phyloP scores from a whole-genome alignment of 35 echinoderm and acorn worm species.

The Apostichopus parvimensis region DNA sequence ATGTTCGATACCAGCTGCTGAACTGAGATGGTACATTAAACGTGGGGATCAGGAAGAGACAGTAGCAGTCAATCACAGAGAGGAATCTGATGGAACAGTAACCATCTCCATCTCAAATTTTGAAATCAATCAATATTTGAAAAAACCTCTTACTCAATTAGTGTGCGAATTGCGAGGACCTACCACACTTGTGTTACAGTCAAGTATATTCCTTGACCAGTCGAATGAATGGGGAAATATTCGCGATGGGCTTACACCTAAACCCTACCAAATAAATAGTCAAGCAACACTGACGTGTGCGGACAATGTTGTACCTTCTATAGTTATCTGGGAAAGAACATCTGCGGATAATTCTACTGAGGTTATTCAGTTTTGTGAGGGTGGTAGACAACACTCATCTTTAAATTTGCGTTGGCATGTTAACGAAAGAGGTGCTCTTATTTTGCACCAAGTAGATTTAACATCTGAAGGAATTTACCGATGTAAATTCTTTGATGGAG shows the following conservation, averaged over 20 bases:
- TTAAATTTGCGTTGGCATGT: background rate
- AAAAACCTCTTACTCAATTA: background rate
- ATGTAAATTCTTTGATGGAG: background rate
- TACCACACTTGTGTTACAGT: too few species aligned
- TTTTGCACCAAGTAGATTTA: background rate
- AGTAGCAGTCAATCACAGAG: background rate
- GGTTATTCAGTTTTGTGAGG: background rate
- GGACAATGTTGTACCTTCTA: too few species aligned
- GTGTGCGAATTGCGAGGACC: too few species aligned
- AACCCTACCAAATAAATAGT: too few species aligned
- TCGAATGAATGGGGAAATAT: too few species aligned
- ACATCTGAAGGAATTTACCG: background rate
- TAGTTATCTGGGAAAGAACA: too few species aligned
- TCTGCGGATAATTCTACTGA: background rate
- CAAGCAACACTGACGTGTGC: too few species aligned
- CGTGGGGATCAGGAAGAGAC: background rate
- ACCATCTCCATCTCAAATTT: background rate
- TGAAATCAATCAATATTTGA: background rate
- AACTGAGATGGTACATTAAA: background rate
- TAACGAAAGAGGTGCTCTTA: background rate
- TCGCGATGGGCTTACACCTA: too few species aligned
- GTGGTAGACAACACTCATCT: background rate
- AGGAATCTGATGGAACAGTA: background rate
- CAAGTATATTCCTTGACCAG: too few species aligned
- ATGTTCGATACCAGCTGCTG: background rate